A percentile compares a stretch with the other conserved stretches of the same genome.
phyloP scores from a whole-genome alignment of 2,888 invertebrate species.

The Lysandra coridon region DNA sequence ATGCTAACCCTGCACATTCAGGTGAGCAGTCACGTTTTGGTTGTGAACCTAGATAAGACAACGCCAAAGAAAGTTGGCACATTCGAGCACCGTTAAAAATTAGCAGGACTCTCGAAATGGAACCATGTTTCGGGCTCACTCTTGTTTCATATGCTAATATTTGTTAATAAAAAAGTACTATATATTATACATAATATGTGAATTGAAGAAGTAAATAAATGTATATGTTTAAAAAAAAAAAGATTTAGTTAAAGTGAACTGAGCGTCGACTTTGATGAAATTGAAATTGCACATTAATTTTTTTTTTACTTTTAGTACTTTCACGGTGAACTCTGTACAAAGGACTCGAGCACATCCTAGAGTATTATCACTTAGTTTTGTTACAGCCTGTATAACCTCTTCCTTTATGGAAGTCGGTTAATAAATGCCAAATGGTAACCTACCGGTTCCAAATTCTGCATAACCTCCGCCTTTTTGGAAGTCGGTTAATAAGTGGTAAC shows the following conservation, averaged over 20 bases:
- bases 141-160: neutral
- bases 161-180: neutral
- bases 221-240: too few species aligned
- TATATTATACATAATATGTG: neutral
- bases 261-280: too few species aligned
- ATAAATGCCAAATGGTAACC: conserved; percentile 39
- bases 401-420: too few species aligned
- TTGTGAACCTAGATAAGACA: neutral
- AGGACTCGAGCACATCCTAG: too few species aligned
- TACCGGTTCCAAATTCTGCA: conserved; percentile 81
- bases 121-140: neutral
- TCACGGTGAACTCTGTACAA: too few species aligned
- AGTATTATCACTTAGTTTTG: neutral
- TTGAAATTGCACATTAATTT: neutral
- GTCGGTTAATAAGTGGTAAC: conserved; percentile 32
- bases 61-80: conserved; percentile 41
- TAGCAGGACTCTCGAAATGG: conserved; percentile 33
- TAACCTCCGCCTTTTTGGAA: too few species aligned
- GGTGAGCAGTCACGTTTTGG: neutral
- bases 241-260: too few species aligned
- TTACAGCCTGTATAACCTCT: neutral
- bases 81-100: conserved; percentile 34
- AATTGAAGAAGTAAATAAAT: too few species aligned
- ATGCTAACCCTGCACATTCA: neutral
- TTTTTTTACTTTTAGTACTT: too few species aligned